A percentile compares a stretch with the other conserved stretches of the same genome.
Evolutionary conservation across 2,888 invertebrate species (phyloP).

Genomic region (Platynereis dumerilii): DNA sequence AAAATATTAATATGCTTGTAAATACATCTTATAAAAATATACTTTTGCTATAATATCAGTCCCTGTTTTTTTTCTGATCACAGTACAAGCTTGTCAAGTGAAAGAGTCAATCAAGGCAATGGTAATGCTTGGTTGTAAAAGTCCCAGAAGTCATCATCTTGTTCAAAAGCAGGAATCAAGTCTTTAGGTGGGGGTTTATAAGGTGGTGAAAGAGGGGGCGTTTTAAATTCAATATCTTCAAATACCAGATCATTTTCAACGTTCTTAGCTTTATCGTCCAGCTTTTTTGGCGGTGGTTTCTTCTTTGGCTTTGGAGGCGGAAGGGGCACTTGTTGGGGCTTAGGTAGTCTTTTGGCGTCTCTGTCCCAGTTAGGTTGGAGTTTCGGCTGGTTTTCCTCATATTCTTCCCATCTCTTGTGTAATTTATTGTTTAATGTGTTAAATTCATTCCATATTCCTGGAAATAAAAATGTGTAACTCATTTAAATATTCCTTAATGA

Average conservation of each 20-base stretch:
- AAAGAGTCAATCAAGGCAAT: constrained; percentile 17
- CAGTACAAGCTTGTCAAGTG: no score
- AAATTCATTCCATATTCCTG: constrained; percentile 23
- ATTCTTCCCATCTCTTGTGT: constrained; percentile 19
- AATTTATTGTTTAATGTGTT: not conserved
- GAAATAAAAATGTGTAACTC: constrained; percentile 15
- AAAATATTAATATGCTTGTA: no score
- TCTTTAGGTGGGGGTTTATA: constrained; percentile 10
- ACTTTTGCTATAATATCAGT: no score
- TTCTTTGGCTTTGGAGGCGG: constrained; percentile 14
- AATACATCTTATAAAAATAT: no score
- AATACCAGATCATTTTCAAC: constrained; percentile 12
- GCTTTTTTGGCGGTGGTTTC: constrained; percentile 1
- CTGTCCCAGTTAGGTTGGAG: constrained; percentile 22
- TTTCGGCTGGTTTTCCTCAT: constrained; percentile 11
- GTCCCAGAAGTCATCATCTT: constrained; percentile 25
- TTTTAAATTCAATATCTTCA: constrained; percentile 25
- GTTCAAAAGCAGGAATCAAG: not conserved
- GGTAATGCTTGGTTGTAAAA: constrained; percentile 23
- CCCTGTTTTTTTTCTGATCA: no score
- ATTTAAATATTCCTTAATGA: no score
- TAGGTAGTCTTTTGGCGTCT: constrained; percentile 17
- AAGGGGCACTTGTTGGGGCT: constrained; percentile 8
- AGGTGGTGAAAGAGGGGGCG: constrained; percentile 22
- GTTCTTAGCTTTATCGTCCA: not conserved